A percentile compares a stretch with the other conserved stretches of the same genome.
Evolutionary conservation across 2,113 vertebrate species (phyloP).

Genomic region (Misgurnus mizolepis): DNA sequence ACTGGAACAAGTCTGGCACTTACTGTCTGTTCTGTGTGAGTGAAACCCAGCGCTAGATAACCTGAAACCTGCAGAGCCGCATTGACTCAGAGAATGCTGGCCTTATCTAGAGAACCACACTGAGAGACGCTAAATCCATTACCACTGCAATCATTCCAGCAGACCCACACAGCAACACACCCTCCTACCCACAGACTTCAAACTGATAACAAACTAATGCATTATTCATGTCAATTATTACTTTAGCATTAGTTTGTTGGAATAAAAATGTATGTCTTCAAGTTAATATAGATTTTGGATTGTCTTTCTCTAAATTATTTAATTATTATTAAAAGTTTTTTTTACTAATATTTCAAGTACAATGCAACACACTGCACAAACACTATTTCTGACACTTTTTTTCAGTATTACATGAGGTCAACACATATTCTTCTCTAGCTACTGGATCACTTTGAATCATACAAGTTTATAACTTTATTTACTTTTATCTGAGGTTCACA

Average conservation of each 20-base stretch:
- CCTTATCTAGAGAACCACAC: conserved; percentile 52
- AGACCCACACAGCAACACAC: conserved; percentile 34
- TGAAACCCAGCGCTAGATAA: conserved; percentile 52
- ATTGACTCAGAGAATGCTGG: conserved; percentile 41
- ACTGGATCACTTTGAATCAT: too few relatives aligned
- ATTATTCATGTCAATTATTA: conserved; percentile 10
- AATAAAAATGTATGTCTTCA: neutral
- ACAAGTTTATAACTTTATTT: too few relatives aligned
- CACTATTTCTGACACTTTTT: too few relatives aligned
- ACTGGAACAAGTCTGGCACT: conserved; percentile 44
- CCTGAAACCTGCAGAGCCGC: conserved; percentile 38
- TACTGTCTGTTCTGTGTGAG: conserved; percentile 47
- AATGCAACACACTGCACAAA: too few relatives aligned
- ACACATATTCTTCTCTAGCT: too few relatives aligned
- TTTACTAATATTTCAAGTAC: too few relatives aligned
- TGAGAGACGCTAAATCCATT: conserved; percentile 53
- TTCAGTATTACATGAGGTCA: too few relatives aligned
- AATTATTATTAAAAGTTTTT: too few relatives aligned
- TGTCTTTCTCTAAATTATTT: neutral
- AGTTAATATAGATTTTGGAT: neutral
- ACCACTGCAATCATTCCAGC: conserved; percentile 44
- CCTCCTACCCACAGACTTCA: neutral
- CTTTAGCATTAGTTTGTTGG: neutral
- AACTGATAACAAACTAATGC: neutral
- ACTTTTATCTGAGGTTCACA: too few relatives aligned